phyloP scores from a whole-genome alignment of 1,140 invertebrate species.

The Plodia interpunctella region DNA sequence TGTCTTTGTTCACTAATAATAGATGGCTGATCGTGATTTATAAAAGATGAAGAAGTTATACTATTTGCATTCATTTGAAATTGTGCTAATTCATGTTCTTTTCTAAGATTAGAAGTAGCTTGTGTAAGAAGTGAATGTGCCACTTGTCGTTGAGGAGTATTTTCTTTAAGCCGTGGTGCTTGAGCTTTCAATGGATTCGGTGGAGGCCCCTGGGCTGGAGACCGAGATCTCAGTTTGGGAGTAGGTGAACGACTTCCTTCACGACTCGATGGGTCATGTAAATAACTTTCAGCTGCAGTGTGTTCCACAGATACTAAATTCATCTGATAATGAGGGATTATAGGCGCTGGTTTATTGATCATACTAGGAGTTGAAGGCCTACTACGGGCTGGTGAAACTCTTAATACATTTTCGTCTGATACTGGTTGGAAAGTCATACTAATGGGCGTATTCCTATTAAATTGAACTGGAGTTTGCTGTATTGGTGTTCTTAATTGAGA shows the following conservation, averaged over 20 bases:
- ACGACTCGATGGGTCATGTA: conserved; percentile 77
- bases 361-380: conserved; percentile 79
- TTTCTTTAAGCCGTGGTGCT: conserved; percentile 77
- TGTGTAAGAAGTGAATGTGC: conserved; percentile 45
- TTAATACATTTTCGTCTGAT: conserved; percentile 69
- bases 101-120: conserved; percentile 48
- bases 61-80: conserved; percentile 29
- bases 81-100: conserved; percentile 48
- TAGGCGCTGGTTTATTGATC: conserved; percentile 81
- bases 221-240: conserved; percentile 74
- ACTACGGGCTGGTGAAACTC: conserved; percentile 65
- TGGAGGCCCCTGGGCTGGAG: conserved; percentile 80
- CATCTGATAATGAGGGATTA: conserved; percentile 82
- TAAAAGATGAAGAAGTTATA: not conserved
- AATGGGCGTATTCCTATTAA: conserved; percentile 56
- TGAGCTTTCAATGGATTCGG: conserved; percentile 78
- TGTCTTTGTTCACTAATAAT: conserved; percentile 50
- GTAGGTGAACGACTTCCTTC: conserved; percentile 79
- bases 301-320: conserved; percentile 80
- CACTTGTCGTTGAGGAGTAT: conserved; percentile 32
- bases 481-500: conserved; percentile 34
- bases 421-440: conserved; percentile 79
- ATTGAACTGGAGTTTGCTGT: conserved; percentile 37
- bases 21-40: conserved; percentile 43
- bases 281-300: conserved; percentile 73